Evolutionary conservation across 1,140 invertebrate species (phyloP).

Genomic region (Branchinecta lindahli): DNA sequence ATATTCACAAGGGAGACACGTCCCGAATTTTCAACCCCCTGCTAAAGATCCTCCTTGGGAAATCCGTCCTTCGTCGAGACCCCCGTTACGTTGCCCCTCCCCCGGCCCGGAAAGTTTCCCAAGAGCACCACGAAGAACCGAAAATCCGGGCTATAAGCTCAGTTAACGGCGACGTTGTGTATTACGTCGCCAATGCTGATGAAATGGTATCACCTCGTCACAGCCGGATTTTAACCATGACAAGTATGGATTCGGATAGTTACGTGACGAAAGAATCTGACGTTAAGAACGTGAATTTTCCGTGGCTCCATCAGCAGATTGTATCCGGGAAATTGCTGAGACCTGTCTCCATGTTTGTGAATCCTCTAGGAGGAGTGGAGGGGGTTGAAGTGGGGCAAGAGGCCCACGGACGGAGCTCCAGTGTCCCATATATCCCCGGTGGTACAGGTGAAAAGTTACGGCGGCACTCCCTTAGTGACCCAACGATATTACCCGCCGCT

Average conservation of each 20-base stretch:
- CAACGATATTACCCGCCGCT: neutral
- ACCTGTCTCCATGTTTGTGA: slow-evolving; percentile 39
- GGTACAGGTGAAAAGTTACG: neutral
- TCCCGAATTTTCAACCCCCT: neutral
- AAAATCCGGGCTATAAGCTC: slow-evolving; percentile 73
- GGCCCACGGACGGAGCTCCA: slow-evolving; percentile 14
- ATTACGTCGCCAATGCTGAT: slow-evolving; percentile 47
- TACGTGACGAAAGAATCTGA: slow-evolving; percentile 36
- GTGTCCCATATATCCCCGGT: slow-evolving; percentile 29
- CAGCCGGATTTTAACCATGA: slow-evolving; percentile 23
- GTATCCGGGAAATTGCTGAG: slow-evolving; percentile 22
- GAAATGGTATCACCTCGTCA: slow-evolving; percentile 25
- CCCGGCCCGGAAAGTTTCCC: neutral
- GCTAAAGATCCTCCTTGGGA: neutral
- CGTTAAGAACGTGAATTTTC: slow-evolving; percentile 38
- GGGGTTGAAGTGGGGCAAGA: slow-evolving; percentile 12
- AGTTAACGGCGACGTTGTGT: slow-evolving; percentile 68
- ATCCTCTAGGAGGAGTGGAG: slow-evolving; percentile 34
- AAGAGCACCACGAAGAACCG: slow-evolving; percentile 31
- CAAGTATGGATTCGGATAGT: slow-evolving; percentile 21
- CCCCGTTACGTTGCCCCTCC: neutral
- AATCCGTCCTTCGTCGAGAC: neutral
- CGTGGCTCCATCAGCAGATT: slow-evolving; percentile 28
- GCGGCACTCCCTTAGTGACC: neutral
- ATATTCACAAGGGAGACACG: neutral